phyloP scores from a whole-genome alignment of 1,140 invertebrate species.

The Papilio polyxenes region DNA sequence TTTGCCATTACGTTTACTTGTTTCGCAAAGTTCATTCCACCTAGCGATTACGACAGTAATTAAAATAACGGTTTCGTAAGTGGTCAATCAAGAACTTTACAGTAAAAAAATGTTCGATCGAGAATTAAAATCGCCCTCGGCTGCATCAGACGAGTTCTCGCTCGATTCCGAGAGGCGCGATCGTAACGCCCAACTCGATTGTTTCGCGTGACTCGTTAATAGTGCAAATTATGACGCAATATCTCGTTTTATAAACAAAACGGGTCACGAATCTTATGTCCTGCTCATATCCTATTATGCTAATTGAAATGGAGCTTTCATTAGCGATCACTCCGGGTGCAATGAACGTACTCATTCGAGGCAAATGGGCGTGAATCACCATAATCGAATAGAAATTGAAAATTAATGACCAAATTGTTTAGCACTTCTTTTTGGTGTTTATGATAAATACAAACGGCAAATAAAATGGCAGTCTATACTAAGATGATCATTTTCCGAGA shows the following conservation, averaged over 20 bases:
- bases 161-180: conserved; percentile 23
- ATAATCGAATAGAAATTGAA: conserved; percentile 61
- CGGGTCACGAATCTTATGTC: conserved; percentile 29
- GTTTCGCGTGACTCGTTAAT: conserved; percentile 44
- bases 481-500: no score
- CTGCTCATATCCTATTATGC: conserved; percentile 16
- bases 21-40: conserved; percentile 27
- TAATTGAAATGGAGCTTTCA: conserved; percentile 35
- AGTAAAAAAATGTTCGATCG: conserved; percentile 40
- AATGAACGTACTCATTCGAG: conserved; percentile 44
- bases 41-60: conserved; percentile 49
- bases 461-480: no score
- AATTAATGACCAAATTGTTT: conserved; percentile 59
- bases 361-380: conserved; percentile 54
- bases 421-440: conserved; percentile 49
- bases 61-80: conserved; percentile 49
- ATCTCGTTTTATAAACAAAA: conserved; percentile 39
- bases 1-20: not conserved
- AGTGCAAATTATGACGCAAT: conserved; percentile 47
- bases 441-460: conserved; percentile 54
- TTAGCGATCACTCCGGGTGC: conserved; percentile 26
- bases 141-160: conserved; percentile 1
- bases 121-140: conserved; percentile 33
- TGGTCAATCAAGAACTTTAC: conserved; percentile 50
- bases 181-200: conserved; percentile 37